Conservation (phyloP, 2,113 vertebrate species). For the Riparia riparia region DNA sequence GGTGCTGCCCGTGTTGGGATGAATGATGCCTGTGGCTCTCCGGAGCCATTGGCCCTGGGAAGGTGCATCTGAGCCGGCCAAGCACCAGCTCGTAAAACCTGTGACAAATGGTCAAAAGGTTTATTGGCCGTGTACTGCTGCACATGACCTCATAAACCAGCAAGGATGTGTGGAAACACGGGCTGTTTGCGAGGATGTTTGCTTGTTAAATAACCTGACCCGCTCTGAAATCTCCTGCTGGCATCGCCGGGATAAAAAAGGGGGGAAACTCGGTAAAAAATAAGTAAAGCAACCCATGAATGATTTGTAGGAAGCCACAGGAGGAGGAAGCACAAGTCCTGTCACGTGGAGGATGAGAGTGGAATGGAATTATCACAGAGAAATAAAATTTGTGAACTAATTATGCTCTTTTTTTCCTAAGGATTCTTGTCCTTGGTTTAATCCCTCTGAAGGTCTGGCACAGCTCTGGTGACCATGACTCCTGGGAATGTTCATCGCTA, state of each 20-base stretch:
- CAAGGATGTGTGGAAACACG: background rate
- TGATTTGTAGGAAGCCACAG: background rate
- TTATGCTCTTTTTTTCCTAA: background rate
- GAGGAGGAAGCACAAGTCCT: background rate
- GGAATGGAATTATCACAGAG: background rate
- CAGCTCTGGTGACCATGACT: background rate
- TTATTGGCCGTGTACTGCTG: background rate
- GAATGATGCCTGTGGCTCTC: background rate
- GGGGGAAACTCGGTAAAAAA: background rate
- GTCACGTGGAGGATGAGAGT: accelerated
- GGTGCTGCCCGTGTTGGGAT: background rate
- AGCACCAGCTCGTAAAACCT: background rate
- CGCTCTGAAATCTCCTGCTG: background rate
- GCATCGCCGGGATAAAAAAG: accelerated
- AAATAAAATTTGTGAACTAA: background rate
- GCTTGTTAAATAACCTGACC: background rate
- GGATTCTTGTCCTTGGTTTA: background rate
- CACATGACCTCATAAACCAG: background rate
- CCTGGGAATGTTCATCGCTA: background rate
- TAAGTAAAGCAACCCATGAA: background rate
- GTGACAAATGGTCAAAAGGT: background rate
- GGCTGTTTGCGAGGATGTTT: background rate
- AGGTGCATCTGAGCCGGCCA: background rate
- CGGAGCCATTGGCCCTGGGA: background rate
- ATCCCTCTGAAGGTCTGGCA: background rate